Base-by-base conservation (phyloP, 35 echinoderm and acorn worm genomes). In the Lytechinus variegatus region DNA sequence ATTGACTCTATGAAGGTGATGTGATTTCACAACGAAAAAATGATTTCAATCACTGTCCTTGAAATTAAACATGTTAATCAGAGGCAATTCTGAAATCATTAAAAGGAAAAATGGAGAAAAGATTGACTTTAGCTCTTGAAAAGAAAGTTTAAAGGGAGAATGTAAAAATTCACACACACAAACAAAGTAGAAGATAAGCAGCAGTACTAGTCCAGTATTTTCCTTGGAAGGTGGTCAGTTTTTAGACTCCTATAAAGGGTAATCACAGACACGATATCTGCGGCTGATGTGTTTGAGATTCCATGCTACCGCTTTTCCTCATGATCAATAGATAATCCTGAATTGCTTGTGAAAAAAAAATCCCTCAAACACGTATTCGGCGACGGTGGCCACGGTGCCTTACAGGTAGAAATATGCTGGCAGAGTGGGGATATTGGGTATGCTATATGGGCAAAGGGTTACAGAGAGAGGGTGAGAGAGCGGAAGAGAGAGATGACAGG, bases 321-420 rank as follows among this genome's bases (percentile, higher is more conserved):
- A 33, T 21, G 88, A 90, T 90, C 88, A 8, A 90, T 90, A 90
- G 88, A 90, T 90, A 90, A 90, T 90, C 88, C 88, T 90, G 52
- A 90, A 90, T 90, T 90, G 88, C 88, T 90, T 90, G 88, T 90
- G 88, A 90, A 90, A 79, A 90, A 90, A 79, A 90, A 90, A 90
- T 90, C 88, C 88, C 88, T 90, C 88, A 90, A 90, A 90, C 88
- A 90, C 88, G 52, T 44, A 44, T 44, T 44, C 88, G 16, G 19
- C 66, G 66, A 24, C 19, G 66, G 19, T 24, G 66, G 88, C 88
- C 28, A 44, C 29, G 88, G 88, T 90, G 88, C 88, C 88, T 44
- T 90, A 90, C 88, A 90, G 88, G 88, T 90, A 90, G 88, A 24
- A 79, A 79, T 79, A 79, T 16, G 66, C 66, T 79, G 16, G 66